Percentiles rank a stretch among this genome's conserved stretches.
Evolutionary conservation across 2,888 invertebrate species (phyloP).

Genomic region (Xylota sylvarum): DNA sequence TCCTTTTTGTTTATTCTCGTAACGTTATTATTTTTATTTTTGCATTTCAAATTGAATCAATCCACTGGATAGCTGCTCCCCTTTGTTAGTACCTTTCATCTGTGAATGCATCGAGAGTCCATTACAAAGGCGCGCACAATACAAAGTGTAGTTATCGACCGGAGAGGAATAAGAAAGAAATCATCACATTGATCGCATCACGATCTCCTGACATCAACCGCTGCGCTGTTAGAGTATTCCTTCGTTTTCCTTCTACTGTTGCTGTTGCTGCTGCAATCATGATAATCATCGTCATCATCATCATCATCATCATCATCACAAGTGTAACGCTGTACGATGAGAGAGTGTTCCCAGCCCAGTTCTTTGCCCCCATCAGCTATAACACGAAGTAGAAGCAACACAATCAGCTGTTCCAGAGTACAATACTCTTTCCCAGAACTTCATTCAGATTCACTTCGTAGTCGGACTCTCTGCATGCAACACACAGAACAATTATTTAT

Average conservation of each 20-base stretch:
- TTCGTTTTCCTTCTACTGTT: background rate
- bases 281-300: slow-evolving; percentile 41
- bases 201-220: slow-evolving; percentile 72
- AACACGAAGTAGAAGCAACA: slow-evolving; percentile 22
- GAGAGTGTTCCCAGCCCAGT: slow-evolving; percentile 70
- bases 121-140: slow-evolving; percentile 60
- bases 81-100: slow-evolving; percentile 43
- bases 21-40: slow-evolving; percentile 73
- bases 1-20: slow-evolving; percentile 41
- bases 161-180: slow-evolving; percentile 54
- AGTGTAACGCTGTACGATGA: slow-evolving; percentile 60
- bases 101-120: slow-evolving; percentile 55
- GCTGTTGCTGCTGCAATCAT: slow-evolving; percentile 36
- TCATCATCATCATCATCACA: slow-evolving; percentile 51
- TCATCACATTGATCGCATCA: slow-evolving; percentile 76
- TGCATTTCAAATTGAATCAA: slow-evolving; percentile 76
- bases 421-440: slow-evolving; percentile 75
- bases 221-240: slow-evolving; percentile 20
- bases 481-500: slow-evolving; percentile 69
- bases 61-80: slow-evolving; percentile 46
- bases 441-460: slow-evolving; percentile 67
- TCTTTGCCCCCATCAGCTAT: slow-evolving; percentile 53
- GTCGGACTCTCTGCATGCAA: background rate
- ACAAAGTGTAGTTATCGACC: slow-evolving; percentile 47
- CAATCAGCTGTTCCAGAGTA: slow-evolving; percentile 71